Conservation (phyloP, 2,797 vertebrate genomes). For the Acanthurus leucopareius region DNA sequence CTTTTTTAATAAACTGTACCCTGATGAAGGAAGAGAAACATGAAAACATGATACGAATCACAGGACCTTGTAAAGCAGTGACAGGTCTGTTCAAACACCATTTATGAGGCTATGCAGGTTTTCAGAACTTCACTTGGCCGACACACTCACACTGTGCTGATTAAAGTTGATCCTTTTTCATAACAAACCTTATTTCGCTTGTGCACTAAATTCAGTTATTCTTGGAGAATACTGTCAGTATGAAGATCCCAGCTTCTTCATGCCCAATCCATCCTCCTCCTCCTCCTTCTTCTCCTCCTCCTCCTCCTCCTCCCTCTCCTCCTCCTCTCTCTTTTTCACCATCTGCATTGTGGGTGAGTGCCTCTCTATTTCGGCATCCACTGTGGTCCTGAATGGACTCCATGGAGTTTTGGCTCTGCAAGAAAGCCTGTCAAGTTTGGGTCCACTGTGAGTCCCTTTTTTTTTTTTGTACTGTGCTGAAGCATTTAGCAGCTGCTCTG, state of each 20-base stretch:
- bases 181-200: conserved; percentile 2
- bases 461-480: conserved; percentile 39
- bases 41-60: not conserved
- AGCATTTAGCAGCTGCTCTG: conserved; percentile 61
- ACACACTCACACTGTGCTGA: not conserved
- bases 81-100: not conserved
- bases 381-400: conserved; percentile 62
- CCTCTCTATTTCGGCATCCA: conserved; percentile 63
- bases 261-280: conserved; percentile 15
- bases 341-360: conserved; percentile 47
- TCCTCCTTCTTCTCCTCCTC: not conserved
- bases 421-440: conserved; percentile 65
- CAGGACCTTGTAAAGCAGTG: not conserved
- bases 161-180: not conserved
- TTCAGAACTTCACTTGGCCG: not conserved
- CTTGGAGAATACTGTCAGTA: not conserved
- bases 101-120: not conserved
- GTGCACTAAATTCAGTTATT: conserved; percentile 21
- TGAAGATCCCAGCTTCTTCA: conserved; percentile 16
- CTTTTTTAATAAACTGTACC: not conserved
- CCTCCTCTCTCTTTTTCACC: conserved; percentile 4
- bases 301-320: conserved; percentile 24
- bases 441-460: conserved; percentile 54
- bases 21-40: not conserved
- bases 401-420: conserved; percentile 67